phyloP scores from a whole-genome alignment of 2,797 vertebrate genomes.

The Anniella stebbinsi region DNA sequence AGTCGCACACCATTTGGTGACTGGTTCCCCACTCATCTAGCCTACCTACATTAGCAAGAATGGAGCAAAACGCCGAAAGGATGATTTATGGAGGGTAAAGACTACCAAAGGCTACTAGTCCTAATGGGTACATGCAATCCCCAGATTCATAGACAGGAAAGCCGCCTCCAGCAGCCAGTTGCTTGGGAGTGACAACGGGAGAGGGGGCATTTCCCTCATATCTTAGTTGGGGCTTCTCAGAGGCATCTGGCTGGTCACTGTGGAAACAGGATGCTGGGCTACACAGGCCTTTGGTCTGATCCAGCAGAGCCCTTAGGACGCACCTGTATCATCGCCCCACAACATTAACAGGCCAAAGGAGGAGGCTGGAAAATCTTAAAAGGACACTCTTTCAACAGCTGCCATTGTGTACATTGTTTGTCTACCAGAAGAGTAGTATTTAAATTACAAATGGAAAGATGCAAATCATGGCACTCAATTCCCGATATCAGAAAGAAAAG shows the following conservation, averaged over 20 bases:
- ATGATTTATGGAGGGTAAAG: not conserved
- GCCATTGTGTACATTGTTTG: not conserved
- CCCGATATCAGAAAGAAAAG: not conserved
- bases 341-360: too few relatives aligned
- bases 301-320: not conserved
- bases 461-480: not conserved
- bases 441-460: not conserved
- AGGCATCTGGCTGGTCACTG: not conserved
- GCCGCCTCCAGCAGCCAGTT: not conserved
- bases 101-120: not conserved
- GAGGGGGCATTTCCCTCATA: not conserved
- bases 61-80: not conserved
- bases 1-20: not conserved
- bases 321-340: not conserved
- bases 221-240: not conserved
- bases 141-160: not conserved
- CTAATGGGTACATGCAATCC: not conserved
- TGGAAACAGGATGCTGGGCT: not conserved
- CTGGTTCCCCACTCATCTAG: not conserved
- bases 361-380: slow-evolving; percentile 11
- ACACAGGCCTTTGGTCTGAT: not conserved
- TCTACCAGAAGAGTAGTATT: not conserved
- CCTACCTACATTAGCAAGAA: not conserved
- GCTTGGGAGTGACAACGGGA: not conserved
- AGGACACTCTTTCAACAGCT: slow-evolving; percentile 54